phyloP scores from a whole-genome alignment of 35 echinoderm and acorn worm species.

The Diadema setosum region DNA sequence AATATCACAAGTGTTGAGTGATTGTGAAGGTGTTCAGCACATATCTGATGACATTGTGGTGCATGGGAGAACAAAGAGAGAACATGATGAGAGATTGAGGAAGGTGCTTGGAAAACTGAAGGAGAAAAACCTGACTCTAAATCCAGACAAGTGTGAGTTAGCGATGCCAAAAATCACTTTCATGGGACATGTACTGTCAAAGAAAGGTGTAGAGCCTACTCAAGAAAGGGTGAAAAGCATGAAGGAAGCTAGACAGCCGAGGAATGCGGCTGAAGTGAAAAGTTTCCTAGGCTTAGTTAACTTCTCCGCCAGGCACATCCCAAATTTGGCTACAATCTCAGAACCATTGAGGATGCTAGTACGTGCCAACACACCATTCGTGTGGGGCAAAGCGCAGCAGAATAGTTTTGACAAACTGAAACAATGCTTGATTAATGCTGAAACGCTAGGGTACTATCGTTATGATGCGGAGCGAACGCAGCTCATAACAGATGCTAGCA shows the following conservation, averaged over 20 bases:
- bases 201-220: constrained; percentile 52
- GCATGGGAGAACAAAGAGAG: neutral
- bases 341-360: constrained; percentile 52
- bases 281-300: constrained; percentile 72
- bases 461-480: constrained; percentile 34
- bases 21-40: constrained; percentile 59
- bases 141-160: constrained; percentile 54
- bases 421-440: constrained; percentile 32
- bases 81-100: constrained; percentile 50
- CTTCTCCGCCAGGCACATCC: constrained; percentile 56
- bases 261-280: constrained; percentile 34
- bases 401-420: constrained; percentile 20
- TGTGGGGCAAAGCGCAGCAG: constrained; percentile 34
- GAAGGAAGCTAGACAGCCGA: constrained; percentile 17
- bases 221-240: constrained; percentile 17
- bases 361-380: constrained; percentile 24
- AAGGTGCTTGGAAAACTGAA: constrained; percentile 21
- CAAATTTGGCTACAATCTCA: constrained; percentile 57
- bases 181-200: constrained; percentile 56
- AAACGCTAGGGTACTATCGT: constrained; percentile 40
- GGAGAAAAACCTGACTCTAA: constrained; percentile 57
- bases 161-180: constrained; percentile 40
- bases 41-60: constrained; percentile 75
- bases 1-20: constrained; percentile 42
- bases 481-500: constrained; percentile 55